phyloP scores from a whole-genome alignment of 2,797 vertebrate genomes.

The Eurystomus glaucurus region DNA sequence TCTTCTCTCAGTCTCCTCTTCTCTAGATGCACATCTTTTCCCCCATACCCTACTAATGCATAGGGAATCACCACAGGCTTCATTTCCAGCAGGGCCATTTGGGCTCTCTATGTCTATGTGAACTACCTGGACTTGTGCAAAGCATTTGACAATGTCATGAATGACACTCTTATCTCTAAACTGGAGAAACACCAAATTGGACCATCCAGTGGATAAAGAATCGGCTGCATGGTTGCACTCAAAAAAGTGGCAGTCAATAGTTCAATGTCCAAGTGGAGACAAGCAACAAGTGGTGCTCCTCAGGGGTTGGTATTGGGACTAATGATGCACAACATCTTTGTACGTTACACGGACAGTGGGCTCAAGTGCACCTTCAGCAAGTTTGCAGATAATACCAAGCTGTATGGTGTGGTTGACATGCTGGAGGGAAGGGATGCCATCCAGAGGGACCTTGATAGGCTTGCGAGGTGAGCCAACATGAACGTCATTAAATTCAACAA shows the following conservation, averaged over 20 bases:
- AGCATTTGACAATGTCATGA: neutral
- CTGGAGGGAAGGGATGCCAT: neutral
- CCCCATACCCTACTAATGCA: neutral
- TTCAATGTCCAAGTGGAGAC: neutral
- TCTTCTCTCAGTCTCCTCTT: no score
- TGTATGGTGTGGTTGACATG: neutral
- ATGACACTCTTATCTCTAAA: neutral
- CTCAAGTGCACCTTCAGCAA: neutral
- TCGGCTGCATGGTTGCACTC: neutral
- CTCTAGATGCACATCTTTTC: neutral
- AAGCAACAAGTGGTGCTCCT: neutral
- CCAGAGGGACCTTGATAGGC: neutral
- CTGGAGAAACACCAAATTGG: neutral
- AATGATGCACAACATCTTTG: no score
- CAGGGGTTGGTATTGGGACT: neutral
- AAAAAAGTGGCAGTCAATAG: neutral
- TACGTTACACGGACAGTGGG: neutral
- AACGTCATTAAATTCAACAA: neutral
- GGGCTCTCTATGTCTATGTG: accelerated
- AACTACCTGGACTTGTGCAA: neutral
- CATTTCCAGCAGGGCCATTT: neutral
- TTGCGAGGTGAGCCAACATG: neutral
- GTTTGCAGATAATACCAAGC: neutral
- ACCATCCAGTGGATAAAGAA: neutral
- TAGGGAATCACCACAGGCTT: neutral